Evolutionary conservation across 2,797 vertebrate genomes (phyloP).

Genomic region (Gambelia wislizenii): DNA sequence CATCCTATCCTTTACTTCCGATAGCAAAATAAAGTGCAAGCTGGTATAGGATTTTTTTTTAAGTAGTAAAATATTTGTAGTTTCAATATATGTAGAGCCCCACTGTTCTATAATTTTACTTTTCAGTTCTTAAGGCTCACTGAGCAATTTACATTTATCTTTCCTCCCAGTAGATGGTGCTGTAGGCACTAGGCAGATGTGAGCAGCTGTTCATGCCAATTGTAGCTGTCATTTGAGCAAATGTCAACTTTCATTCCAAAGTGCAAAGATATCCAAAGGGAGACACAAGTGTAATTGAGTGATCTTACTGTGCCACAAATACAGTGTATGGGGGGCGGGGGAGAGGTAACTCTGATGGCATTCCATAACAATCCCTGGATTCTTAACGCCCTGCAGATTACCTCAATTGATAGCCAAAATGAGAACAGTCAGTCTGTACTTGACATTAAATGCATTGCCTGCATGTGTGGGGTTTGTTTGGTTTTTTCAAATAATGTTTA

Average conservation of each 20-base stretch:
- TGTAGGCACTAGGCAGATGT: conserved; percentile 28
- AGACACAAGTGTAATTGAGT: conserved; percentile 14
- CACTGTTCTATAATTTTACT: neutral
- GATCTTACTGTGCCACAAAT: conserved; percentile 49
- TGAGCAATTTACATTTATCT: neutral
- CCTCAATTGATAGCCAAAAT: conserved; percentile 47
- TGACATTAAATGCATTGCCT: neutral
- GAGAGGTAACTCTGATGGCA: conserved; percentile 15
- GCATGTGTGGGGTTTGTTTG: too few species aligned
- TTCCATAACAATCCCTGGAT: conserved; percentile 45
- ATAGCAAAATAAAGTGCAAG: neutral
- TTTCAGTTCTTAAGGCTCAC: neutral
- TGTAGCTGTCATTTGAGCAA: neutral
- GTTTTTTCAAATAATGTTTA: too few species aligned
- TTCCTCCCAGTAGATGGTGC: conserved; percentile 34
- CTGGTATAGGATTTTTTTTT: neutral
- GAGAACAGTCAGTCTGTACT: neutral
- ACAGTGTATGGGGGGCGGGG: conserved; percentile 27
- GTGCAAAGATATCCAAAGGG: conserved; percentile 21
- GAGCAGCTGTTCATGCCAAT: neutral
- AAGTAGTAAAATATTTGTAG: neutral
- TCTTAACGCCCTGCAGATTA: conserved; percentile 15
- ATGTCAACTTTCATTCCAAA: conserved; percentile 47
- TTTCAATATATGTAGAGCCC: neutral
- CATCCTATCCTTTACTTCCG: neutral